These are phyloP conservation scores for Nestor notabilis DNA, from an alignment of 2,113 vertebrate species.

Conservation along the genomic window DNA sequence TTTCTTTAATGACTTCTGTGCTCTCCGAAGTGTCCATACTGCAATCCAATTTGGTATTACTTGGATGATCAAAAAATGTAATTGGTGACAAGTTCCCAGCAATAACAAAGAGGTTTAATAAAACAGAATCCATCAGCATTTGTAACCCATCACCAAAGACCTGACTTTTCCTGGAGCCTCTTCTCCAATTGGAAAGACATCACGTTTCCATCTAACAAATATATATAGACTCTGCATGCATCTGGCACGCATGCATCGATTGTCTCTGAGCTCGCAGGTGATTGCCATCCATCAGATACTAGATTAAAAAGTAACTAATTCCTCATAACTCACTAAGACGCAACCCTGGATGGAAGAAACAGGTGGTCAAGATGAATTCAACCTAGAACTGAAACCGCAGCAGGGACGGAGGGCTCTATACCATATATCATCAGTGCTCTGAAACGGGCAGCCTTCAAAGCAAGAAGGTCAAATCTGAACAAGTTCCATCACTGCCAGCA, in stretches of 20 bases:
- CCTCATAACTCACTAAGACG: neutral
- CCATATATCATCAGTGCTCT: neutral
- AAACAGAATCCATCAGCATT: neutral
- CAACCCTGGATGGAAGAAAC: neutral
- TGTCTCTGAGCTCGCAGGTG: neutral
- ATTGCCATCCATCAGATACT: constrained; percentile 18
- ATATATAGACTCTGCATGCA: neutral
- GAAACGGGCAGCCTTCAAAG: neutral
- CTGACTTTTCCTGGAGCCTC: neutral
- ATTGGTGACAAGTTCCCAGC: constrained; percentile 2
- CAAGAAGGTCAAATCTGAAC: neutral
- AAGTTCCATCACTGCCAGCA: neutral
- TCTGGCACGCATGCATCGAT: neutral
- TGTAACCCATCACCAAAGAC: neutral
- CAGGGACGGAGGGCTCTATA: neutral
- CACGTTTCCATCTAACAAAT: constrained; percentile 2
- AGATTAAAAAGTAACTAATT: constrained; percentile 44
- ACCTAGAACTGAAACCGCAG: neutral
- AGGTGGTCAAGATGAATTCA: constrained; percentile 2
- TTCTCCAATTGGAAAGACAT: neutral
- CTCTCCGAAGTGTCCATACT: neutral
- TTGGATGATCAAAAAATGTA: neutral
- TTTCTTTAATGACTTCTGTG: neutral
- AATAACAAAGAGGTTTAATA: neutral
- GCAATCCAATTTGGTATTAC: neutral